phyloP scores from a whole-genome alignment of 2,888 invertebrate species.

The Cataglyphis cursor region DNA sequence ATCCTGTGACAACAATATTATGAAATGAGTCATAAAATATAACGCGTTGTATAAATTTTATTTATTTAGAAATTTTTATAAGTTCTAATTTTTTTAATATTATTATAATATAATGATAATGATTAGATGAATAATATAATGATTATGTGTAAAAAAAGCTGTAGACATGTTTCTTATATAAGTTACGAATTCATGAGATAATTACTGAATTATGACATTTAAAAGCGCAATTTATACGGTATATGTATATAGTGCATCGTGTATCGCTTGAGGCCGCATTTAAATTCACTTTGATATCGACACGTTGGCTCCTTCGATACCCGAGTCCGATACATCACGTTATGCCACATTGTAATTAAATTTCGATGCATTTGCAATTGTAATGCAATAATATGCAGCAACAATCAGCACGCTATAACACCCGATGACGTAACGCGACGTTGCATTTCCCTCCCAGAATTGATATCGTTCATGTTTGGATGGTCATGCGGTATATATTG shows the following conservation, averaged over 20 bases:
- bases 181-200: not conserved
- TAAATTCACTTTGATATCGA: conserved; percentile 49
- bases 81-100: too few relatives aligned
- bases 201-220: not conserved
- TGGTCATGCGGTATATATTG: conserved; percentile 13
- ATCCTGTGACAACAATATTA: not conserved
- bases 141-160: not conserved
- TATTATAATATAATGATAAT: too few relatives aligned
- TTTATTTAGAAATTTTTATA: too few relatives aligned
- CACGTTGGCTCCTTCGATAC: conserved; percentile 41
- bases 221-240: not conserved
- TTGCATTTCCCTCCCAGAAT: conserved; percentile 53
- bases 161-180: not conserved
- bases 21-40: not conserved
- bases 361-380: conserved; percentile 56
- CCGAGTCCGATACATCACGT: conserved; percentile 45
- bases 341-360: conserved; percentile 46
- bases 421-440: conserved; percentile 47
- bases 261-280: not conserved
- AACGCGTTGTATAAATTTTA: not conserved
- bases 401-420: conserved; percentile 53
- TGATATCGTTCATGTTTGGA: conserved; percentile 45
- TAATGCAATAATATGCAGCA: conserved; percentile 53
- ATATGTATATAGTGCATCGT: not conserved
- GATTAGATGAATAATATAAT: not conserved